Evolutionary conservation across 2,888 invertebrate species (phyloP).

Genomic region (Caenorhabditis plicata): DNA sequence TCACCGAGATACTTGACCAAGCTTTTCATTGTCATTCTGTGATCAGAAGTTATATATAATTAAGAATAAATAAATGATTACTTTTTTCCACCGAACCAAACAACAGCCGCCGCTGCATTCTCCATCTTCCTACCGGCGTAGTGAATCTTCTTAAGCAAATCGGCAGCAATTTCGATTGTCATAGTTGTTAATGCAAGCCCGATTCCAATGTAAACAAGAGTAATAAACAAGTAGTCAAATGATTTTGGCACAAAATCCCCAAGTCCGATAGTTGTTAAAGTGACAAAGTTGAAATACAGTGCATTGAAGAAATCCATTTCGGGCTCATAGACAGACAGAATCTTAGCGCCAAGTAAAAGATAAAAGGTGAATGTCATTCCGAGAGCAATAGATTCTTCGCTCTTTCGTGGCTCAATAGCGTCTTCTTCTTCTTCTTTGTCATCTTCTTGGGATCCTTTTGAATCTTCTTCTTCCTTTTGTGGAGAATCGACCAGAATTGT

Average conservation of each 20-base stretch:
- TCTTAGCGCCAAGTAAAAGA: constrained; percentile 53
- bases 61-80: constrained; percentile 7
- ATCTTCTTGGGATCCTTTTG: constrained; percentile 15
- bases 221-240: constrained; percentile 56
- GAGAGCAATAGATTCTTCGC: constrained; percentile 51
- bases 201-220: constrained; percentile 54
- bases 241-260: constrained; percentile 61
- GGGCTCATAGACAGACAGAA: constrained; percentile 57
- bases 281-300: constrained; percentile 63
- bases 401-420: constrained; percentile 12
- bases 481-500: no score
- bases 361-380: constrained; percentile 52
- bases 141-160: constrained; percentile 56
- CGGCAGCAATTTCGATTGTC: constrained; percentile 59
- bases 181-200: constrained; percentile 61
- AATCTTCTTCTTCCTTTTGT: constrained; percentile 17
- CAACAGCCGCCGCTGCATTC: constrained; percentile 54
- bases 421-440: not conserved
- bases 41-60: not conserved
- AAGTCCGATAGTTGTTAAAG: constrained; percentile 57
- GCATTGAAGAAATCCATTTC: constrained; percentile 63
- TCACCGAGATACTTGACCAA: constrained; percentile 61
- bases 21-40: constrained; percentile 59
- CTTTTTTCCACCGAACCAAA: constrained; percentile 64
- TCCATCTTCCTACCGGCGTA: constrained; percentile 61